phyloP scores from a whole-genome alignment of 2,888 invertebrate genomes.

The Cheilosia urbana region DNA sequence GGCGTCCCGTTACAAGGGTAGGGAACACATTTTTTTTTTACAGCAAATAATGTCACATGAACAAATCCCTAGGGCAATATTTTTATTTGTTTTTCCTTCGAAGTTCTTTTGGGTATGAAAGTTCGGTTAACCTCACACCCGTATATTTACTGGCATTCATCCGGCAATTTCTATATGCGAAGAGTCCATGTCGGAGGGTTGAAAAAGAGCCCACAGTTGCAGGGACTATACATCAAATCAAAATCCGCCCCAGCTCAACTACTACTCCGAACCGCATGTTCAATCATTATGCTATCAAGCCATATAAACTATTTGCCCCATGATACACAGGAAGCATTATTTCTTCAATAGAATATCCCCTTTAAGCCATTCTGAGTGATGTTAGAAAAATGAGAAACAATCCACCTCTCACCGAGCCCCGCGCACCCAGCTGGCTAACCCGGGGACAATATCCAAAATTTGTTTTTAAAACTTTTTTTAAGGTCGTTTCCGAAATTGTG shows the following conservation, averaged over 20 bases:
- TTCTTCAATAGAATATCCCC: conserved; percentile 35
- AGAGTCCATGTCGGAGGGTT: neutral
- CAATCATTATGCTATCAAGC: conserved; percentile 60
- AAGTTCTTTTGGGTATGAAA: conserved; percentile 36
- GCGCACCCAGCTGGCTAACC: conserved; percentile 21
- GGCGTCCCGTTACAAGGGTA: neutral
- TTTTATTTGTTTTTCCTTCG: conserved; percentile 6
- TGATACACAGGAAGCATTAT: conserved; percentile 55
- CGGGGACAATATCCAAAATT: conserved; percentile 23
- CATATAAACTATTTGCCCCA: conserved; percentile 49
- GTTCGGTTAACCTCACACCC: conserved; percentile 40
- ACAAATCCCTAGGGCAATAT: neutral
- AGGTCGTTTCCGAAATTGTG: conserved; percentile 49
- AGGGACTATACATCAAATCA: conserved; percentile 9
- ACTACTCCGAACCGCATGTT: conserved; percentile 50
- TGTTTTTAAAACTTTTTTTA: conserved; percentile 22
- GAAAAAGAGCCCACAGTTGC: neutral
- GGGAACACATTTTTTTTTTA: neutral
- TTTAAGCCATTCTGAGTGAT: conserved; percentile 41
- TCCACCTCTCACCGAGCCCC: neutral
- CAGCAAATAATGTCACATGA: conserved; percentile 1
- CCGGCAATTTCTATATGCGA: conserved; percentile 21
- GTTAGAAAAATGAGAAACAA: conserved; percentile 6
- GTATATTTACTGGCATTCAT: conserved; percentile 29
- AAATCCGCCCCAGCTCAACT: neutral